Conservation (phyloP, 2,888 invertebrate genomes). For the Diarsia dahlii region DNA sequence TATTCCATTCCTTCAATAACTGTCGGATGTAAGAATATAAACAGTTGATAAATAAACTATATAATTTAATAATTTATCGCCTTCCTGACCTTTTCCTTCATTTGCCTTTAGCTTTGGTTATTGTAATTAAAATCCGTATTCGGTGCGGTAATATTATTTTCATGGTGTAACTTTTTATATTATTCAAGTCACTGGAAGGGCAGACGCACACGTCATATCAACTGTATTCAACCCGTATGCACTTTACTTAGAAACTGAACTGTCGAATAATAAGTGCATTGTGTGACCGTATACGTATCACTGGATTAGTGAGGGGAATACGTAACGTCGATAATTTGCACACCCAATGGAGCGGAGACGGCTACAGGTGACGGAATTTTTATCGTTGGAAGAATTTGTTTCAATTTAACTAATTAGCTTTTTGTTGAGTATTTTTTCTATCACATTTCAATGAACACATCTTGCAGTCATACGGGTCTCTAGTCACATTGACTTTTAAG, state of each 20-base stretch:
- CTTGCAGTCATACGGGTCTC: slow-evolving; percentile 5
- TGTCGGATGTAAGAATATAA: slow-evolving; percentile 50
- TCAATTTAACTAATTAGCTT: slow-evolving; percentile 35
- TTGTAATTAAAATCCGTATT: slow-evolving; percentile 57
- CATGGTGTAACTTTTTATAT: slow-evolving; percentile 64
- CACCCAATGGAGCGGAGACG: slow-evolving; percentile 63
- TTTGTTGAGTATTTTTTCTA: neutral
- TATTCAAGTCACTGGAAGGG: slow-evolving; percentile 83
- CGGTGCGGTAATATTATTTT: slow-evolving; percentile 55
- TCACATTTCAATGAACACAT: slow-evolving; percentile 8
- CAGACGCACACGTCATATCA: slow-evolving; percentile 85
- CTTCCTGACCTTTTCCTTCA: slow-evolving; percentile 53
- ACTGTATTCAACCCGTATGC: slow-evolving; percentile 85
- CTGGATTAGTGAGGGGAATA: slow-evolving; percentile 89
- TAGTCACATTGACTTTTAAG: slow-evolving; percentile 35
- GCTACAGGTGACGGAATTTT: slow-evolving; percentile 58
- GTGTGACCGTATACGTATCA: slow-evolving; percentile 88
- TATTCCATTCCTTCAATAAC: slow-evolving; percentile 40
- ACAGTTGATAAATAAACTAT: slow-evolving; percentile 39
- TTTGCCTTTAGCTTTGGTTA: slow-evolving; percentile 56
- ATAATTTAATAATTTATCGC: slow-evolving; percentile 48
- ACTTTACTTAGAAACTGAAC: slow-evolving; percentile 89
- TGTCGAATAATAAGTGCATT: slow-evolving; percentile 90
- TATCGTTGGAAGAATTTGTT: slow-evolving; percentile 40
- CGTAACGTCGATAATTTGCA: slow-evolving; percentile 85